Evolutionary conservation across 37 sponge, comb jelly and placozoan species (phyloP).

Genomic region (Agelas oroides): DNA sequence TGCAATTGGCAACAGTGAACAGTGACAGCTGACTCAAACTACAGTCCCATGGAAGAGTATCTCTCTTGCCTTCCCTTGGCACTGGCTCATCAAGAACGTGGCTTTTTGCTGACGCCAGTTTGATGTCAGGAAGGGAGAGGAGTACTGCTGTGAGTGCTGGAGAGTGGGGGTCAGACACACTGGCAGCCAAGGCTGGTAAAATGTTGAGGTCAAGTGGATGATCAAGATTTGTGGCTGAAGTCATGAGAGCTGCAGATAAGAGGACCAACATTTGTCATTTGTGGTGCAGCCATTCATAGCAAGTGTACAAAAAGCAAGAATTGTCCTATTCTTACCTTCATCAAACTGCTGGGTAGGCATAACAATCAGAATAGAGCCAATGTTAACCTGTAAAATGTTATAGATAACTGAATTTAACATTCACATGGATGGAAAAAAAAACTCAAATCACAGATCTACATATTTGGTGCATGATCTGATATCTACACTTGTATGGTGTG

Average conservation of each 20-base stretch:
- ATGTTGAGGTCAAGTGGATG: neutral
- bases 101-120: conserved; percentile 41
- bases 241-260: neutral
- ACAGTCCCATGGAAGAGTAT: conserved; percentile 73
- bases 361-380: conserved; percentile 24
- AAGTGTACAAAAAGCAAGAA: no score
- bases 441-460: neutral
- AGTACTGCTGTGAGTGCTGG: conserved; percentile 22
- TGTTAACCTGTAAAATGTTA: conserved; percentile 7
- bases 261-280: no score
- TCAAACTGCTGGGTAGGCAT: neutral
- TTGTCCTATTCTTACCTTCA: no score
- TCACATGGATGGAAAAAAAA: no score
- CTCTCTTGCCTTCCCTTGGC: conserved; percentile 12
- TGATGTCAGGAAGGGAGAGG: conserved; percentile 32
- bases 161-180: neutral
- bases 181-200: neutral
- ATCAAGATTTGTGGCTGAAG: neutral
- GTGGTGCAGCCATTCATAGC: no score
- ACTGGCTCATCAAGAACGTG: conserved; percentile 59
- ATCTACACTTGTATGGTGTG: neutral
- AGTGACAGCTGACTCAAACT: conserved; percentile 2
- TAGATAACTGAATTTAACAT: neutral
- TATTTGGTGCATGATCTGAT: neutral
- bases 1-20: conserved; percentile 15